These are phyloP conservation scores for Heliconius melpomene DNA, from an alignment of 1,140 invertebrate species.

Conservation along the genomic window DNA sequence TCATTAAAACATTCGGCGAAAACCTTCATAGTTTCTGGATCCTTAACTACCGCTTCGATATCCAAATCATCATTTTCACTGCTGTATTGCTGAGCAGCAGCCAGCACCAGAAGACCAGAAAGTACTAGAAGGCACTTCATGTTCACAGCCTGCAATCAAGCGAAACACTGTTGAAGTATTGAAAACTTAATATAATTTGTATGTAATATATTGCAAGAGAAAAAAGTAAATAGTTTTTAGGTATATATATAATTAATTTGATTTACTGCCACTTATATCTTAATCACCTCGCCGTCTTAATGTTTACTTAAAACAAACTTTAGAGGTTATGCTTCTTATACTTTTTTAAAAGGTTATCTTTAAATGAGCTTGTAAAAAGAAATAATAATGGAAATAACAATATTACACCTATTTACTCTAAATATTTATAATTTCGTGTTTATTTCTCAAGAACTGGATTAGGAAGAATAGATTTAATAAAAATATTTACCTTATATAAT, in stretches of 20 bases:
- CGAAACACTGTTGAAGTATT: background rate
- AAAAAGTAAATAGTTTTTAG: background rate
- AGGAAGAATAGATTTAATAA: slow-evolving; percentile 6
- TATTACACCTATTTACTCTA: background rate
- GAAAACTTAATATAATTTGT: background rate
- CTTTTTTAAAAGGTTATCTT: background rate
- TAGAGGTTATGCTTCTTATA: background rate
- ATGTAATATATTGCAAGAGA: background rate
- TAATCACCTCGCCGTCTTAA: background rate
- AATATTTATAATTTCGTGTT: background rate
- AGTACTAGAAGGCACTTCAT: slow-evolving; percentile 51
- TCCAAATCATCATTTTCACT: slow-evolving; percentile 56
- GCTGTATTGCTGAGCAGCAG: slow-evolving; percentile 43
- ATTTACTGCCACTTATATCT: background rate
- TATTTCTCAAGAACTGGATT: background rate
- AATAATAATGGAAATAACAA: background rate
- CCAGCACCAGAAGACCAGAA: slow-evolving; percentile 38
- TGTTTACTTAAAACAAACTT: background rate
- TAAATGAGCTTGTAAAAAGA: background rate
- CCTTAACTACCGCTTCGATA: slow-evolving; percentile 43
- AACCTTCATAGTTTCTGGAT: slow-evolving; percentile 33
- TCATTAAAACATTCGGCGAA: slow-evolving; percentile 55
- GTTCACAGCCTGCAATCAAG: slow-evolving; percentile 31
- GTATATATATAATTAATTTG: background rate
- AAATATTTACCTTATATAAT: slow-evolving; percentile 26